These are phyloP conservation scores for Telenomus remus DNA, from an alignment of 1,140 invertebrate species.

Conservation along the genomic window DNA sequence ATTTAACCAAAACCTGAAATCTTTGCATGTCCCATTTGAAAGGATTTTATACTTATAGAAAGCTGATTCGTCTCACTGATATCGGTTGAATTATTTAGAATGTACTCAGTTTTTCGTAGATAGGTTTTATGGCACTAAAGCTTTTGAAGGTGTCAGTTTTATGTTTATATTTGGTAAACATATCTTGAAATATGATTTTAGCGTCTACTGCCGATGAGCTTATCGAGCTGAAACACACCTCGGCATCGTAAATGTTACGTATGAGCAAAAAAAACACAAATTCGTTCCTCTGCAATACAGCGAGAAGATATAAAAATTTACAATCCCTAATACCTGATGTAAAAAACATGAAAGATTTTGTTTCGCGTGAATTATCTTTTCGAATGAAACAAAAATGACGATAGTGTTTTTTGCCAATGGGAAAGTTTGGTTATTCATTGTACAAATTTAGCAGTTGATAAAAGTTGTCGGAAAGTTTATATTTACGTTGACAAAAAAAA, in stretches of 20 bases:
- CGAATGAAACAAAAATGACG: too few species aligned
- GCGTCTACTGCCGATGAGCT: not conserved
- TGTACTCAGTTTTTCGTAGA: not conserved
- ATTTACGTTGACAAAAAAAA: too few species aligned
- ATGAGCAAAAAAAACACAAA: too few species aligned
- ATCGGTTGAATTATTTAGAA: conserved; percentile 3
- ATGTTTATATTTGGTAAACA: conserved; percentile 2
- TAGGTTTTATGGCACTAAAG: conserved; percentile 1
- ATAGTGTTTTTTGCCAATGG: too few species aligned
- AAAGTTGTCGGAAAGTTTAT: too few species aligned
- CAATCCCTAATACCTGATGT: too few species aligned
- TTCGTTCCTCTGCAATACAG: too few species aligned
- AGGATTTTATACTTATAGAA: conserved; percentile 1
- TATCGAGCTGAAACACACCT: not conserved
- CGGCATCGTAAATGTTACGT: not conserved
- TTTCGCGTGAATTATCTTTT: too few species aligned
- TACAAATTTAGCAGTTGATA: too few species aligned
- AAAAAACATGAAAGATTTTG: too few species aligned
- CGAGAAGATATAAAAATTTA: too few species aligned
- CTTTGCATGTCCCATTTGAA: not conserved
- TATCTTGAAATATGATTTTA: conserved; percentile 2
- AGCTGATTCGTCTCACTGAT: conserved; percentile 1
- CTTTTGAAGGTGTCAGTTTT: not conserved
- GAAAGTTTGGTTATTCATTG: too few species aligned
- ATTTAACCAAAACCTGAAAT: not conserved